Conservation (phyloP, 2,888 invertebrate genomes). For the Piscicola geometra region DNA sequence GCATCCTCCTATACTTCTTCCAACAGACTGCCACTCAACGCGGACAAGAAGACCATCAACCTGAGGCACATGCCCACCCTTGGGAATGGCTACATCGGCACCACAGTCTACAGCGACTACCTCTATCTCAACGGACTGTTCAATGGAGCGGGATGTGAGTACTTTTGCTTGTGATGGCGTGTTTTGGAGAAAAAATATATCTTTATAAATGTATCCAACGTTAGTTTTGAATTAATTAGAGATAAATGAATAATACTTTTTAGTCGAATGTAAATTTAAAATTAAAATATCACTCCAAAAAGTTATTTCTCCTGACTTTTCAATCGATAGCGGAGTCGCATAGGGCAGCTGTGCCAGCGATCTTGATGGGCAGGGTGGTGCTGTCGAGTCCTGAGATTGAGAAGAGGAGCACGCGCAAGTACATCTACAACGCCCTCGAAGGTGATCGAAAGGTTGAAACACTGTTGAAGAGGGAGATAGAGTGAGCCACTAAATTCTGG, state of each 20-base stretch:
- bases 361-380: slow-evolving; percentile 39
- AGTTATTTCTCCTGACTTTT: no score
- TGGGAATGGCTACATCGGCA: slow-evolving; percentile 43
- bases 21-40: slow-evolving; percentile 29
- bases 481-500: no score
- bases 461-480: no score
- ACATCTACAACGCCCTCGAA: slow-evolving; percentile 41
- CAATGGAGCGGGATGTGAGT: slow-evolving; percentile 42
- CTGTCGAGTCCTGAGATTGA: slow-evolving; percentile 36
- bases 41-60: slow-evolving; percentile 33
- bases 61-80: slow-evolving; percentile 45
- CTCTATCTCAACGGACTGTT: slow-evolving; percentile 44
- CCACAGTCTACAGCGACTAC: slow-evolving; percentile 40
- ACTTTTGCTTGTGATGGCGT: no score
- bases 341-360: slow-evolving; percentile 42
- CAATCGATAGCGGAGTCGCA: slow-evolving; percentile 42
- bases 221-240: neutral
- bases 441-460: no score
- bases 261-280: neutral
- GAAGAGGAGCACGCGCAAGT: slow-evolving; percentile 38
- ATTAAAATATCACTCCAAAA: no score
- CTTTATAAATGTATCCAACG: neutral
- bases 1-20: no score
- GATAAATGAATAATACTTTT: neutral
- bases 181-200: no score